These are phyloP conservation scores for Hydropotes inermis DNA, from an alignment of 2,113 vertebrate species.

Conservation along the genomic window DNA sequence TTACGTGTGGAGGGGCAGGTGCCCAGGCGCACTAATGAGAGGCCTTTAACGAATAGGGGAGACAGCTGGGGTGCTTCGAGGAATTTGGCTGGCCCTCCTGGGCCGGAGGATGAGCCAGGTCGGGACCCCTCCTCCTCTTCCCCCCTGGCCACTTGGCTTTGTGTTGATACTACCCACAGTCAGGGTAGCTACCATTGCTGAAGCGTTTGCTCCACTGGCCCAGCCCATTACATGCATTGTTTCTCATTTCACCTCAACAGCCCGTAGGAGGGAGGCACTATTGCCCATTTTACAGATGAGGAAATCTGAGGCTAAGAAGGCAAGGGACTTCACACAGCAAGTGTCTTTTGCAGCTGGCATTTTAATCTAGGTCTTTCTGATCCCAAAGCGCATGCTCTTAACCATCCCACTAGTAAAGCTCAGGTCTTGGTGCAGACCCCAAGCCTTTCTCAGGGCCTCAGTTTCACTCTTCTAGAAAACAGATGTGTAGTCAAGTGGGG, in stretches of 20 bases:
- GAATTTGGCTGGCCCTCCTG: conserved; percentile 53
- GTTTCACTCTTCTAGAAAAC: background rate
- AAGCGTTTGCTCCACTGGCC: background rate
- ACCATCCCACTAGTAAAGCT: background rate
- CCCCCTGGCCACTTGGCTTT: background rate
- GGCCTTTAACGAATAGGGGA: conserved; percentile 76
- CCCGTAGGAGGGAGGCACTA: background rate
- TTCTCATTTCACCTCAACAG: background rate
- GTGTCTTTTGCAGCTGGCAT: background rate
- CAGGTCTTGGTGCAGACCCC: background rate
- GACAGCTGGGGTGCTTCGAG: conserved; percentile 47
- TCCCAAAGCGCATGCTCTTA: background rate
- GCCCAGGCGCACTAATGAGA: conserved; percentile 82
- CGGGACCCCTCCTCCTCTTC: background rate
- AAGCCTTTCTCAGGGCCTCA: background rate
- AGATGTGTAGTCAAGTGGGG: background rate
- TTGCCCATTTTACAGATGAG: conserved; percentile 57
- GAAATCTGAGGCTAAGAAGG: background rate
- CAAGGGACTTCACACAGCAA: background rate
- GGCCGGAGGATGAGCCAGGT: background rate
- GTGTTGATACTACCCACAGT: background rate
- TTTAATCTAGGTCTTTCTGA: background rate
- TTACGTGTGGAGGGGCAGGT: conserved; percentile 82
- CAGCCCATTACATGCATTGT: background rate
- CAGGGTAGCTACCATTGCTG: background rate